Base-by-base conservation (phyloP, 2,113 vertebrate genomes). In the Bubo scandiacus region DNA sequence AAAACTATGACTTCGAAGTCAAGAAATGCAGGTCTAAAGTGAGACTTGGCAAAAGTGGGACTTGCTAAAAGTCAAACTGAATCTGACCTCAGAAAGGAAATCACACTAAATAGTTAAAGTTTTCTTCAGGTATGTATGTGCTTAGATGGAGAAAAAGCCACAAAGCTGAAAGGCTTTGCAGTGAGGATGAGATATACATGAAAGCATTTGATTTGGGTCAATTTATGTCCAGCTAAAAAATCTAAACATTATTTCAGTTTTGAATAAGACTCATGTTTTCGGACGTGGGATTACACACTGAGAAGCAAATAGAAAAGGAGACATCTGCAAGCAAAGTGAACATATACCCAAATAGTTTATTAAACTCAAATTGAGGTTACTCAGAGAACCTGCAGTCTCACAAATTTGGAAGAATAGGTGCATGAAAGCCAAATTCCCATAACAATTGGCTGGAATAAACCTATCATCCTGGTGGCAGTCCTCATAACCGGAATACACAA, bases 1-100 rank as follows among this genome's bases (percentile, higher is more conserved):
- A 95, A 96, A 96, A 91, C 61, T 55, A 92, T 94, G 84, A 90
- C 71, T 94, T 75, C 14, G 0, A 96, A 94, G 78, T 92, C 81
- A 95, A 94, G 94, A 94, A 93, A 91, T 95, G 70, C 54, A 88
- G 16, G 34, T 45, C 83, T 85, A 57, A 92, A 94, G 49, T 58
- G 42, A 93, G 88, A 58, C 40, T 93, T 95, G 92, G 79, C 67
- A 88, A 57, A 92, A 71, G 12, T 14, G 21, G 18, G 26, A 84
- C 47, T 78, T 84, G 34, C 29, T 84, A 91, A 77, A 80, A 70
- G 57, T 89, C 81, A 81, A 47, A 55, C 32, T 81, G 81, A 75
- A 36, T 75, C 80, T 89, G 73, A 89, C 81, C 40, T 91, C 73
- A 86, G 92, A 40, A 85, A 58, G 57, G 51, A 88, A 92, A 86